Evolutionary conservation across 2,797 vertebrate genomes (phyloP), one percentile per base, ranked within the genome.

Genomic region (Pseudochirops corinnae): DNA sequence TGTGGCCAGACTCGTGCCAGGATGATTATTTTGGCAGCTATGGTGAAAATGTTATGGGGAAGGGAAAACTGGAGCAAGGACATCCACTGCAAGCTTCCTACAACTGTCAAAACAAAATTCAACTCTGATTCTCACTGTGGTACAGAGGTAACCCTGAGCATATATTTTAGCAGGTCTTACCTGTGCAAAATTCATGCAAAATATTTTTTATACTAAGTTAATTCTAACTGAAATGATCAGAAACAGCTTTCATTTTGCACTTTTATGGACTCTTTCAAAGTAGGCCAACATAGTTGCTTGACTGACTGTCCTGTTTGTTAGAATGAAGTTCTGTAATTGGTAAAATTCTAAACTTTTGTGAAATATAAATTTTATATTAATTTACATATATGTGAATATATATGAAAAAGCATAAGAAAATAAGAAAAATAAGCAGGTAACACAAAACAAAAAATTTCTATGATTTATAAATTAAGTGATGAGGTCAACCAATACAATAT

Each of bases 221-320:
- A 91, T 56, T 97, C 56, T 96, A 90, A 10, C 55, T 55, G 50
- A 94, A 56, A 55, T 91, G 29, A 91, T 52, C 57, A 91, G 93
- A 94, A 94, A 90, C n/a, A 94, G 93, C 10, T n/a, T 95, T 87
- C 67, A 74, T 74, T 74, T 21, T 74, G n/a, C 21, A 39, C n/a
- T 74, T 39, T 39, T 74, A 74, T 74, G 62, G 5, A 74, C 14
- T 74, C 33, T 74, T 74, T 74, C 62, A 74, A 74, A 74, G 62
- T 7, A 74, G 39, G 33, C n/a, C 18, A 16, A 39, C 16, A 74
- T 5, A 74, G n/a, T 16, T 74, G 62, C 33, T 67, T 67, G 62
- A 67, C n/a, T 74, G n/a, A 74, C n/a, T 39, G 2, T 74, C n/a
- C 33, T 74, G 67, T n/a, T 39, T 67, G 33, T 67, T n/a, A n/a